Evolutionary conservation across 2,797 vertebrate species (phyloP).

Genomic region (Pangasius macronema): DNA sequence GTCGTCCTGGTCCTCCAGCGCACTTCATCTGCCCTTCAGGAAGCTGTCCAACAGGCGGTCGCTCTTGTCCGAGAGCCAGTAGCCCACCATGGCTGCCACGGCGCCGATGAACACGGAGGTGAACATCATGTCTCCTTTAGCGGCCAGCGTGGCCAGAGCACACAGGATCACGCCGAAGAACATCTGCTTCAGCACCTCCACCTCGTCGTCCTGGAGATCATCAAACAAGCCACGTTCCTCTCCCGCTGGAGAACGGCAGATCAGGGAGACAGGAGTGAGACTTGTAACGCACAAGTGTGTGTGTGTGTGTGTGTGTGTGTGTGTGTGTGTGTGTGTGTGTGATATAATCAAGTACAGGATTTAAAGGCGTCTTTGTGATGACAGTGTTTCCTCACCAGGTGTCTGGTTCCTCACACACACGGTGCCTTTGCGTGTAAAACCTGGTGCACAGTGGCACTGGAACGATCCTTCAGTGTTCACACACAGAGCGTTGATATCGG

Average conservation of each 20-base stretch:
- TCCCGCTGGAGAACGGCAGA: slow-evolving; percentile 65
- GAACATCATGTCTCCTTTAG: slow-evolving; percentile 95
- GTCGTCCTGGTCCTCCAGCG: neutral
- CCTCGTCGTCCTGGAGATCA: slow-evolving; percentile 90
- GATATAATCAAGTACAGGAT: too few relatives aligned
- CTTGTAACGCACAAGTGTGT: neutral
- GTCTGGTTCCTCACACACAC: slow-evolving; percentile 79
- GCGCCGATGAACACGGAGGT: slow-evolving; percentile 94
- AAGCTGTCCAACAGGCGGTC: slow-evolving; percentile 83
- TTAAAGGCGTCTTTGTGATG: neutral
- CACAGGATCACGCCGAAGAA: slow-evolving; percentile 91
- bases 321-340: too few relatives aligned
- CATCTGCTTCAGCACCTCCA: slow-evolving; percentile 96
- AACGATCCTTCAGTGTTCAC: slow-evolving; percentile 86
- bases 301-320: too few relatives aligned
- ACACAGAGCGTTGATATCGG: slow-evolving; percentile 81
- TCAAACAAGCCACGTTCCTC: slow-evolving; percentile 86
- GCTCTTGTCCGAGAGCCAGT: slow-evolving; percentile 91
- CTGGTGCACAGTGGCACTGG: slow-evolving; percentile 81
- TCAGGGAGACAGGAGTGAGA: neutral
- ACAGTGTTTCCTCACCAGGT: slow-evolving; percentile 68
- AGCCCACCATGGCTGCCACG: slow-evolving; percentile 88
- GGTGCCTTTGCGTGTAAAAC: slow-evolving; percentile 70
- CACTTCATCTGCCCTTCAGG: slow-evolving; percentile 81
- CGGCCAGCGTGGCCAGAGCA: slow-evolving; percentile 88